phyloP scores from a whole-genome alignment of 2,797 vertebrate genomes.

The Melopsittacus undulatus region DNA sequence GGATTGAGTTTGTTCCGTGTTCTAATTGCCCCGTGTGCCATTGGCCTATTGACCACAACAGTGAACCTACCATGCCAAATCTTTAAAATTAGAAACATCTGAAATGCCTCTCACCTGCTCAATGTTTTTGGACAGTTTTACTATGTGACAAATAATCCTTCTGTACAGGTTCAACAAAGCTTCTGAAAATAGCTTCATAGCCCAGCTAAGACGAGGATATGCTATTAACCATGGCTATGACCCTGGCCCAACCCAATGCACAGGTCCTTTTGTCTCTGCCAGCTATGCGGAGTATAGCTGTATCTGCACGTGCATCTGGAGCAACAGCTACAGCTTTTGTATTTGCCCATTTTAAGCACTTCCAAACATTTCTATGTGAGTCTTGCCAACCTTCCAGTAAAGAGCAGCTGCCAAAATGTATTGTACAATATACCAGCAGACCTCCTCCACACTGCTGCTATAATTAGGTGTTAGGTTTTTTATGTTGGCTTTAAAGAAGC shows the following conservation, averaged over 20 bases:
- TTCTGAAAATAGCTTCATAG: background rate
- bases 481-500: constrained; percentile 82
- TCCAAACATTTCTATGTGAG: constrained; percentile 56
- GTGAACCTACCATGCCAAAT: background rate
- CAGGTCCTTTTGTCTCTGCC: background rate
- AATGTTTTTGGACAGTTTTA: background rate
- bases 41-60: background rate
- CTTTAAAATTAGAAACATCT: background rate
- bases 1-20: background rate
- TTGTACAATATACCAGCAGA: constrained; percentile 68
- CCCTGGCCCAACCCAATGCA: background rate
- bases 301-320: background rate
- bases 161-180: background rate
- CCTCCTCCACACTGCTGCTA: constrained; percentile 79
- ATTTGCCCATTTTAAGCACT: constrained; percentile 46
- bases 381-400: constrained; percentile 69
- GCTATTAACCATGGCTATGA: background rate
- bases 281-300: accelerated
- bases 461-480: constrained; percentile 76
- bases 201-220: background rate
- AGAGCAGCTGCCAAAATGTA: constrained; percentile 75
- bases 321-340: background rate
- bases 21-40: background rate
- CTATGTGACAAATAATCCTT: background rate
- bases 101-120: background rate